phyloP scores from a whole-genome alignment of 2,888 invertebrate genomes.

The Sussaba pulchella region DNA sequence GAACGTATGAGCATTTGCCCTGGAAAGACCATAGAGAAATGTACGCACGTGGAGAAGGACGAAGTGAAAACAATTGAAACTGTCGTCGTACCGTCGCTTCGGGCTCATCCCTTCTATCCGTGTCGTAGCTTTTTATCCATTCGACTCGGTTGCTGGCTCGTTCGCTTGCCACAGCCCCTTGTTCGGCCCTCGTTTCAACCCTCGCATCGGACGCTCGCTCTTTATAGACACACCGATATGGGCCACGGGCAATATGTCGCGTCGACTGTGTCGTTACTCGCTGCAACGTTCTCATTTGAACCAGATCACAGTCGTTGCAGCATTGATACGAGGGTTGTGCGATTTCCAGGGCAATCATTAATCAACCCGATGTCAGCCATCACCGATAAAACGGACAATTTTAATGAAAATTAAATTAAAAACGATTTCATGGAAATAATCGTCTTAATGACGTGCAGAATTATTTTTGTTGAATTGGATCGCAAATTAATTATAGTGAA shows the following conservation, averaged over 20 bases:
- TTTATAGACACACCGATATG: conserved; percentile 34
- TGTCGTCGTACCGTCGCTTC: conserved; percentile 51
- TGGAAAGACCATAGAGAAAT: conserved; percentile 16
- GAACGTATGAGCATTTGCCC: conserved; percentile 27
- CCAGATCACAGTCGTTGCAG: conserved; percentile 24
- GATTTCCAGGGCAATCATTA: conserved; percentile 4
- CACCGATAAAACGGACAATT: not conserved
- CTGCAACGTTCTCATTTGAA: conserved; percentile 22
- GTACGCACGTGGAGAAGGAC: conserved; percentile 28
- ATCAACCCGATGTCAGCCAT: conserved; percentile 5
- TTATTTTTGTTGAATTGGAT: not conserved
- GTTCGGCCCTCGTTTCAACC: conserved; percentile 8
- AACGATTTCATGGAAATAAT: conserved; percentile 1
- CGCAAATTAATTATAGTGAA: no score
- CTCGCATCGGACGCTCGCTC: conserved; percentile 24
- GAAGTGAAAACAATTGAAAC: conserved; percentile 58
- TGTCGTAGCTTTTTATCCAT: conserved; percentile 41
- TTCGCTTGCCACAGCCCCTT: not conserved
- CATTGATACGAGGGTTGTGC: not conserved
- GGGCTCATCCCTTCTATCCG: conserved; percentile 28
- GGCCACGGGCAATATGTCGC: conserved; percentile 34
- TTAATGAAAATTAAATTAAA: conserved; percentile 9
- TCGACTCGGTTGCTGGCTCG: conserved; percentile 7
- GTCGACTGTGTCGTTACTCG: conserved; percentile 18
- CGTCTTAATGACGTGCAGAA: no score